These are phyloP conservation scores for Watsonalla cultraria DNA, from an alignment of 2,888 invertebrate genomes.

Conservation along the genomic window DNA sequence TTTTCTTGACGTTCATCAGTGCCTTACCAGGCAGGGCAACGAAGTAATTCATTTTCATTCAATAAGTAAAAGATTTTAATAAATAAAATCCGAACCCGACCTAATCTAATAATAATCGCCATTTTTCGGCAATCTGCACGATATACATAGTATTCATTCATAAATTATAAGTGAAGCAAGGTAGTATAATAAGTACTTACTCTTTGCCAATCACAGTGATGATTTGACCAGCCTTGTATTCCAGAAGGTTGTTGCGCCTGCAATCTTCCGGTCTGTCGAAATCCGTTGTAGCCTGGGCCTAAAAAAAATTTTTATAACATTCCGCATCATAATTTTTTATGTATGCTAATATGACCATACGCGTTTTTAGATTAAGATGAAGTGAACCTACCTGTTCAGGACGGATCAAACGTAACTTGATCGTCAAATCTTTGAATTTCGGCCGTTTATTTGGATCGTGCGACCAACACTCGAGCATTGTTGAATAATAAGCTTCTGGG, in stretches of 20 bases:
- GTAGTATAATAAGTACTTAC: slow-evolving; percentile 37
- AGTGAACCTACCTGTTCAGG: slow-evolving; percentile 85
- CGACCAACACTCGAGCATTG: slow-evolving; percentile 98
- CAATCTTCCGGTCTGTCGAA: slow-evolving; percentile 63
- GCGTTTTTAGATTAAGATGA: not conserved
- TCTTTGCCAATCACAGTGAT: slow-evolving; percentile 88
- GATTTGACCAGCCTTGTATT: slow-evolving; percentile 92
- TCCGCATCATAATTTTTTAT: not conserved
- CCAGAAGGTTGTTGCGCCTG: slow-evolving; percentile 83
- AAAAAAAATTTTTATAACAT: slow-evolving; percentile 1
- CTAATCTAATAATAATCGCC: no score
- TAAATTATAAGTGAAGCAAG: not conserved
- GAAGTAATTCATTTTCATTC: no score
- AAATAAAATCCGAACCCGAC: no score
- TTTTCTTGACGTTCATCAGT: no score
- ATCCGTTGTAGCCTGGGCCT: slow-evolving; percentile 85
- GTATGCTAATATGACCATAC: not conserved
- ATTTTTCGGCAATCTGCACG: no score
- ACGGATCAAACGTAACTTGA: slow-evolving; percentile 88
- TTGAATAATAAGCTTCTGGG: slow-evolving; percentile 92
- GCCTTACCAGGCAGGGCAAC: no score
- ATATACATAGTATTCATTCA: no score
- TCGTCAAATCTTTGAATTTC: slow-evolving; percentile 91
- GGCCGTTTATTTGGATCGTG: slow-evolving; percentile 94
- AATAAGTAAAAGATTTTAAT: no score